Conservation (phyloP, 2,797 vertebrate species). For the Anolis apletophallus region DNA sequence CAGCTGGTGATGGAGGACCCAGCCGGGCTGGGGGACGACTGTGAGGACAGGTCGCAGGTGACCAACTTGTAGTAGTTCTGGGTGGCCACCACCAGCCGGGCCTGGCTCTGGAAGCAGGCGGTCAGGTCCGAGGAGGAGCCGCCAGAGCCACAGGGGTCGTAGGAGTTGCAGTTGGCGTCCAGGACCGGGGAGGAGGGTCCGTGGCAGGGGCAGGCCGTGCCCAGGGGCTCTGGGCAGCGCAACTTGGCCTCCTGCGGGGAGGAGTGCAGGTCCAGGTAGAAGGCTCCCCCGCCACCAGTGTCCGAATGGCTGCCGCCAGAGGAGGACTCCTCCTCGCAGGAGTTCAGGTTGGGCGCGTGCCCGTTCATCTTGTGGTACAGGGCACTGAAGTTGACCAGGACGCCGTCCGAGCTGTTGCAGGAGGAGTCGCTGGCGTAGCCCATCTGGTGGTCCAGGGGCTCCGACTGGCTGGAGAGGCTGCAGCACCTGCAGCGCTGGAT, state of each 20-base stretch:
- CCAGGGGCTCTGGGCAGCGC: constrained; percentile 74
- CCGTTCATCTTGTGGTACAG: constrained; percentile 93
- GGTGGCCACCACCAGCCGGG: constrained; percentile 92
- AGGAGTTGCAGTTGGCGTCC: constrained; percentile 96
- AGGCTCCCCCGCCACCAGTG: constrained; percentile 80
- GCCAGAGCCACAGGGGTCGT: constrained; percentile 76
- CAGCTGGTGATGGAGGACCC: constrained; percentile 94
- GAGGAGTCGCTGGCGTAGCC: constrained; percentile 93
- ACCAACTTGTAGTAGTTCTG: constrained; percentile 99
- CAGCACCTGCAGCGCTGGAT: constrained; percentile 85
- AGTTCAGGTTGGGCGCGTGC: constrained; percentile 82
- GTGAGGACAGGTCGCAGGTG: constrained; percentile 95
- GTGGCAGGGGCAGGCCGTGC: constrained; percentile 77
- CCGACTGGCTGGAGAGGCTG: constrained; percentile 85
- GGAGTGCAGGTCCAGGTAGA: constrained; percentile 94
- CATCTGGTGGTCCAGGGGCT: constrained; percentile 84
- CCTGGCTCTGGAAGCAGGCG: constrained; percentile 93
- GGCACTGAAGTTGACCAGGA: constrained; percentile 96
- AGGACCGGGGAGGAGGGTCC: constrained; percentile 85
- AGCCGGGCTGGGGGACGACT: constrained; percentile 92
- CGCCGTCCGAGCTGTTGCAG: constrained; percentile 94
- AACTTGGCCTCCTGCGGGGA: constrained; percentile 89
- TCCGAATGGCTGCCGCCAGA: constrained; percentile 83
- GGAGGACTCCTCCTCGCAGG: constrained; percentile 81
- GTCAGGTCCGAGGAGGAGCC: constrained; percentile 82